Evolutionary conservation across 2,888 invertebrate species (phyloP), one percentile per base, ranked within the genome.

Genomic region (Apamea monoglypha): DNA sequence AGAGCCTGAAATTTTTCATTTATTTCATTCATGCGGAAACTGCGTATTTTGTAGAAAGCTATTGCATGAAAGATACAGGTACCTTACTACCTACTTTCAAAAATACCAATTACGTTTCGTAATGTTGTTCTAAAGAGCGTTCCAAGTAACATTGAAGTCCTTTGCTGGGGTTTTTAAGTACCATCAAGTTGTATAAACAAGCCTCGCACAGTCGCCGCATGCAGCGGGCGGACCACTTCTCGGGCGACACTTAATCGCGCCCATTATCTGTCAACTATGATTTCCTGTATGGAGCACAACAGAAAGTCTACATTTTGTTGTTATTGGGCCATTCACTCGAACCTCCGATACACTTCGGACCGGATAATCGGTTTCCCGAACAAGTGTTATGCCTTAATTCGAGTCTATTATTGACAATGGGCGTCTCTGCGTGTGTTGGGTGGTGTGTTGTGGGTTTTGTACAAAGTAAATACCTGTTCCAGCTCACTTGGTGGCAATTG

Each of bases 181-280:
- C 56, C 74, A 69, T 67, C 40, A 70, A 81, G 63, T 47, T 74
- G 29, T 77, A 68, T 59, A 86, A 81, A 76, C 70, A 80, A 56
- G 64, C 25, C 61, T 70, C 63, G 63, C 73, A 29, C 59, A 40
- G 40, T 53, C 59, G 59, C 68, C 59, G 36, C 72, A 68, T 69
- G 76, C 76, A 76, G 80, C 80, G 74, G 83, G 85, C 81, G 83
- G 71, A 85, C 79, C 82, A 84, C 80, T 88, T 82, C 83, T 79
- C 84, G 71, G 73, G 40, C 63, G 78, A 83, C 88, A 86, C 89
- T 87, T 90, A 90, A 91, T 92, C 90, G 87, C 75, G 82, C 70
- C 87, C 86, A 91, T 91, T 92, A 92, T 91, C 89, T 91, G 90
- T 92, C 92, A 92, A 91, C 90, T 89, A 89, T 86, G 90, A 91